Conservation (phyloP, 2,797 vertebrate species). For the Moxostoma hubbsi region DNA sequence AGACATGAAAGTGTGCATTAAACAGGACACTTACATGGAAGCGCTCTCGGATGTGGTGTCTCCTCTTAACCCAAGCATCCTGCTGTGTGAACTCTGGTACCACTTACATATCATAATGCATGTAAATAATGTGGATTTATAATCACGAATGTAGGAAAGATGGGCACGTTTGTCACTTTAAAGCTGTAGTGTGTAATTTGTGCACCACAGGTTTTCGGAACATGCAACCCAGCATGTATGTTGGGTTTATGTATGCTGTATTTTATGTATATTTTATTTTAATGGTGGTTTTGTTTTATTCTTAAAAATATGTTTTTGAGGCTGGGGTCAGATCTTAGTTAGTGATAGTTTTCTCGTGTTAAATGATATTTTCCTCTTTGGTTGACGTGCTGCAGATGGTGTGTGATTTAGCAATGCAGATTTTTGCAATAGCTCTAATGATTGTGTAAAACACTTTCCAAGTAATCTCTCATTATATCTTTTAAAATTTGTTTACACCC, state of each 20-base stretch:
- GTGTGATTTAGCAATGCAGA: conserved; percentile 3
- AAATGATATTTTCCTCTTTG: background rate
- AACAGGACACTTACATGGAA: conserved; percentile 91
- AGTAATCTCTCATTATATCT: background rate
- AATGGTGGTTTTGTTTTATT: no score
- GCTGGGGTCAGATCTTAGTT: background rate
- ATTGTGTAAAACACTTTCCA: background rate
- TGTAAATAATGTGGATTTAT: background rate
- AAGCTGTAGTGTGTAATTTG: no score
- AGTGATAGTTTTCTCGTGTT: background rate
- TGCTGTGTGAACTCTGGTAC: conserved; percentile 90
- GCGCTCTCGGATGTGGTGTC: conserved; percentile 90
- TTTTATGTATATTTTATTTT: background rate
- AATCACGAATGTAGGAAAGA: no score
- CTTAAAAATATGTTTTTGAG: background rate
- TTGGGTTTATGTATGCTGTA: no score
- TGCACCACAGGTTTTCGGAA: background rate
- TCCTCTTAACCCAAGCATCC: conserved; percentile 90
- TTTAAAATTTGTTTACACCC: no score
- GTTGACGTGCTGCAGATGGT: background rate
- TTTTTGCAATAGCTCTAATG: background rate
- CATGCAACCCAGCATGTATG: background rate
- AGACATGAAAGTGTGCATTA: conserved; percentile 91
- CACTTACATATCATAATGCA: background rate
- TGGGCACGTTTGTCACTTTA: no score